A percentile compares a stretch with the other conserved stretches of the same genome.
Evolutionary conservation across 2,888 invertebrate species (phyloP).

Genomic region (Aphidoletes aphidimyza): DNA sequence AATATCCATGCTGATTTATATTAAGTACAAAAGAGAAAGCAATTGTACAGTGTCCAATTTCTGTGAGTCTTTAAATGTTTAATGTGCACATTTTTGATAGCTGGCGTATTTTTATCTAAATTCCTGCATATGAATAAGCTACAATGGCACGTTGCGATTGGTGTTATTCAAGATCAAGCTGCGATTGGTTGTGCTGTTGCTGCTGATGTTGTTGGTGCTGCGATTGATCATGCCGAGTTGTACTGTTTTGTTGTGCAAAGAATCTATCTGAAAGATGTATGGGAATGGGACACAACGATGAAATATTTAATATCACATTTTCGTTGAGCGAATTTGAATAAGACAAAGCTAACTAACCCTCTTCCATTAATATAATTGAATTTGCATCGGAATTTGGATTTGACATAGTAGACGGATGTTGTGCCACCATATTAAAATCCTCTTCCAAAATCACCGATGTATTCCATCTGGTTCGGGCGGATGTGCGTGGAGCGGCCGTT

Average conservation of each 20-base stretch:
- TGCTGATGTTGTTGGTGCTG: conserved; percentile 27
- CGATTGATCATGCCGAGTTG: conserved; percentile 55
- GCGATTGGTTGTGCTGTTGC: conserved; percentile 24
- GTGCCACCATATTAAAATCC: conserved; percentile 94
- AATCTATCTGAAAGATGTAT: conserved; percentile 56
- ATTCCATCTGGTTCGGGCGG: conserved; percentile 84
- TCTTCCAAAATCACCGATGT: conserved; percentile 91
- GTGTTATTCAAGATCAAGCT: conserved; percentile 18
- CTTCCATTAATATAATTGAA: conserved; percentile 82
- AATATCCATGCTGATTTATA: neutral
- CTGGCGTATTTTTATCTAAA: too few relatives aligned
- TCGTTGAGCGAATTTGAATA: neutral
- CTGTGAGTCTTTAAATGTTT: too few relatives aligned
- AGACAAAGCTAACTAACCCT: conserved; percentile 68
- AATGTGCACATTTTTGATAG: too few relatives aligned
- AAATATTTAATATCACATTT: neutral
- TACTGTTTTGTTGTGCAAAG: conserved; percentile 56
- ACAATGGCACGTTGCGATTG: neutral
- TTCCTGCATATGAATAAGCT: neutral
- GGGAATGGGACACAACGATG: neutral
- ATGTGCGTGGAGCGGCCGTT: conserved; percentile 73
- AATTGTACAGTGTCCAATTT: neutral
- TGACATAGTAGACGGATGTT: conserved; percentile 68
- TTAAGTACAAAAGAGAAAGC: neutral
- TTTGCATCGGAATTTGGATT: conserved; percentile 68